phyloP scores from a whole-genome alignment of 1,140 invertebrate species.

The Whitmania pigra region DNA sequence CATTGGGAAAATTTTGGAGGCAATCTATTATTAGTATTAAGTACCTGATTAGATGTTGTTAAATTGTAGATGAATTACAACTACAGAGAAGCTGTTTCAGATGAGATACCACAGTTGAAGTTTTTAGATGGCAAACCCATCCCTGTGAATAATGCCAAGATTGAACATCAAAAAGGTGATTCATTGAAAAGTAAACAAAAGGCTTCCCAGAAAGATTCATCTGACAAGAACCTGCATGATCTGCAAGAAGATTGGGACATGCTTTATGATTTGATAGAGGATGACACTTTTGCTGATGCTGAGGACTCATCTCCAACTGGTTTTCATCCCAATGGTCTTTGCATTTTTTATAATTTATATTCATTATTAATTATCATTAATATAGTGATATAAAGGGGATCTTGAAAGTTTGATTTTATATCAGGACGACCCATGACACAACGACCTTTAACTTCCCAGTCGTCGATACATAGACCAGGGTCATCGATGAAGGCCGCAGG shows the following conservation, averaged over 20 bases:
- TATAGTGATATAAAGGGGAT: background rate
- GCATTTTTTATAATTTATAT: background rate
- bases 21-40: background rate
- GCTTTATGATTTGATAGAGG: slow-evolving; percentile 39
- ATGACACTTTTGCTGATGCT: slow-evolving; percentile 26
- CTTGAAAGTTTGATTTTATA: background rate
- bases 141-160: background rate
- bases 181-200: slow-evolving; percentile 15
- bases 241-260: slow-evolving; percentile 43
- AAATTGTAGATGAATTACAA: slow-evolving; percentile 34
- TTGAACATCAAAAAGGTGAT: background rate
- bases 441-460: background rate
- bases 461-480: background rate
- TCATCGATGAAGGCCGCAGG: background rate
- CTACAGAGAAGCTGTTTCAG: slow-evolving; percentile 36
- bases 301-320: slow-evolving; percentile 22
- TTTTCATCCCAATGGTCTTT: slow-evolving; percentile 1
- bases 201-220: slow-evolving; percentile 27
- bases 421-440: background rate
- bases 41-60: background rate
- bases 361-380: background rate
- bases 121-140: slow-evolving; percentile 37
- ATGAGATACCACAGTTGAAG: slow-evolving; percentile 33
- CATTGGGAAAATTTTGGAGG: too few species aligned
- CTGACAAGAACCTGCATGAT: slow-evolving; percentile 21